A percentile compares a stretch with the other conserved stretches of the same genome.
These are phyloP conservation scores for Hystrix brachyura DNA, from an alignment of 2,113 vertebrate species.

Conservation along the genomic window DNA sequence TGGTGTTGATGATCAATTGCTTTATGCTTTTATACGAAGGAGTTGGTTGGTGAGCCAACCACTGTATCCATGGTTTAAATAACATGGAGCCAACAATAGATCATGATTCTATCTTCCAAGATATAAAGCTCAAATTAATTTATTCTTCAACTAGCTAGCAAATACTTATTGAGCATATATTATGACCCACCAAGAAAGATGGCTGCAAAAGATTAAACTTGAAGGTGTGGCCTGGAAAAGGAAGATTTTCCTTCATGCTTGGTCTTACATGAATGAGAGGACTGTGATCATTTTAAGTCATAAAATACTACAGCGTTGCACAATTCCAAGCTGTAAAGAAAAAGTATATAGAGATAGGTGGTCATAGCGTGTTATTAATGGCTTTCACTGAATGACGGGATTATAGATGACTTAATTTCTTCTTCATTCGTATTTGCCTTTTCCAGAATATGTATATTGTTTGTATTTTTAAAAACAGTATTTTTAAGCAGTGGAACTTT, in stretches of 20 bases:
- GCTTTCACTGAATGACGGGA: not conserved
- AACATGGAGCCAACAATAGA: not conserved
- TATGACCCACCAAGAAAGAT: not conserved
- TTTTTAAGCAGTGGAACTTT: not conserved
- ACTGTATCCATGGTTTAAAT: not conserved
- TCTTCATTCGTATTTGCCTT: slow-evolving; percentile 14
- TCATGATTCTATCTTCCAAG: not conserved
- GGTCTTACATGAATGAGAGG: not conserved
- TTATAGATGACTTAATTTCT: slow-evolving; percentile 26
- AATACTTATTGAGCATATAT: not conserved
- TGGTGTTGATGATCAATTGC: not conserved
- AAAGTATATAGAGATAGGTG: not conserved
- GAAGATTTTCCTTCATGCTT: not conserved
- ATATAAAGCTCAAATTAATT: not conserved
- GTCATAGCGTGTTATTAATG: not conserved
- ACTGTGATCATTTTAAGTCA: not conserved
- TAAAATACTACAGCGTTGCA: not conserved
- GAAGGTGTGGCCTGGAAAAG: not conserved
- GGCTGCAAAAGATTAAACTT: not conserved
- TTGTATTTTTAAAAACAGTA: slow-evolving; percentile 15
- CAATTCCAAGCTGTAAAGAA: slow-evolving; percentile 40
- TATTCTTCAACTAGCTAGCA: not conserved
- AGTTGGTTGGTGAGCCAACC: not conserved
- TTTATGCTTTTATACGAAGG: not conserved
- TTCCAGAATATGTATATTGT: not conserved